phyloP scores from a whole-genome alignment of 2,113 vertebrate species.

The Leptobrachium leishanense region DNA sequence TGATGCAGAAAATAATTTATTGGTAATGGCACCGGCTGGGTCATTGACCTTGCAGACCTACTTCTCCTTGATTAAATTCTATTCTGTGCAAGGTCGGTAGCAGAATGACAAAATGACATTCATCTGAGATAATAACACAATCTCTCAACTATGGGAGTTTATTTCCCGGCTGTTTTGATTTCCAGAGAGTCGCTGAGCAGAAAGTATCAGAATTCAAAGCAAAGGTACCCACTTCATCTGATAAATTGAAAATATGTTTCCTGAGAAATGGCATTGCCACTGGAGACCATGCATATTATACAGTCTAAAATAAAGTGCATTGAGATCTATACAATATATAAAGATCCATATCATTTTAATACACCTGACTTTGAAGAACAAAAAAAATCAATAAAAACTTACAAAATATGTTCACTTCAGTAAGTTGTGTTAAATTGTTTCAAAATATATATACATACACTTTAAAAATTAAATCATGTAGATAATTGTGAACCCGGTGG shows the following conservation, averaged over 20 bases:
- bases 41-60: slow-evolving; percentile 39
- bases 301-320: too few relatives aligned
- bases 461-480: too few relatives aligned
- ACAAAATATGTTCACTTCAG: too few relatives aligned
- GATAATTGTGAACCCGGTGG: too few relatives aligned
- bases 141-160: slow-evolving; percentile 21
- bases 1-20: slow-evolving; percentile 41
- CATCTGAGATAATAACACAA: slow-evolving; percentile 28
- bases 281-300: too few relatives aligned
- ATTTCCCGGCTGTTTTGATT: slow-evolving; percentile 2
- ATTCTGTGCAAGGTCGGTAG: background rate
- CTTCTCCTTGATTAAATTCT: slow-evolving; percentile 42
- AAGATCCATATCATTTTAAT: too few relatives aligned
- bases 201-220: slow-evolving; percentile 1
- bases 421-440: too few relatives aligned
- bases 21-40: slow-evolving; percentile 38
- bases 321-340: too few relatives aligned
- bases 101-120: slow-evolving; percentile 31
- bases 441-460: too few relatives aligned
- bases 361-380: too few relatives aligned
- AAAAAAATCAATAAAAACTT: too few relatives aligned
- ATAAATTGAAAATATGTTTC: background rate
- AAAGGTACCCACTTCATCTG: background rate
- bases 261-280: background rate
- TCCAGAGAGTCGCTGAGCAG: background rate